Evolutionary conservation across 2,113 vertebrate genomes (phyloP), one percentile per base, ranked within the genome.

Genomic region (Eulacestoma nigropectus): DNA sequence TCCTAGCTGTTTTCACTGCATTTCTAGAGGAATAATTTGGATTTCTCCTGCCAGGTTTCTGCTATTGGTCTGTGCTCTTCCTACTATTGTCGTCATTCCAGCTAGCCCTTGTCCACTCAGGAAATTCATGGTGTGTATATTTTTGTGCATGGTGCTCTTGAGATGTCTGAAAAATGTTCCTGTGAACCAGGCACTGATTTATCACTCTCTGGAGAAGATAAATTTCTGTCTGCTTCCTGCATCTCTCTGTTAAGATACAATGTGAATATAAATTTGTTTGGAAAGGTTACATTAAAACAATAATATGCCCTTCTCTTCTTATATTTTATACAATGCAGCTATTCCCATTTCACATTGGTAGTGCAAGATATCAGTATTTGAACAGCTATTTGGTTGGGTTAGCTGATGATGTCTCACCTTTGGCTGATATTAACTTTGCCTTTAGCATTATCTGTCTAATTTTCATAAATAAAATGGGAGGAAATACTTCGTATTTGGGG

Each of bases 111-210:
- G 96, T 96, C 96, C 89, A 90, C 93, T 95, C 69, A 87, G 86
- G 73, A 96, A 94, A 97, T 97, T 96, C 92, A 94, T 92, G 77
- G 65, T 41, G 69, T 90, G 88, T 84, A 53, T 93, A 95, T 95
- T 95, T 96, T 90, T 89, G 93, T 5, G 37, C 95, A 68, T 84
- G 83, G 73, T 93, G 80, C 92, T 97, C 96, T 94, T 84, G 90
- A 96, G 90, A 96, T 94, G 96, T 96, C 96, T 97, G 96, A 96
- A 95, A 95, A 96, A 96, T 97, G 62, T 96, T 96, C 88, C 92
- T 93, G 90, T 82, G 92, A 92, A 87, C 79, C 73, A 89, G 84
- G 90, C 86, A 91, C 73, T 90, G 92, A 96, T 95, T 83, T 86
- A 97, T 96, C 92, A 95, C 73, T 96, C 96, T 93, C 92, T 56